Conservation (phyloP, 2,797 vertebrate species). For the Petrocephalus schoutedeni region DNA sequence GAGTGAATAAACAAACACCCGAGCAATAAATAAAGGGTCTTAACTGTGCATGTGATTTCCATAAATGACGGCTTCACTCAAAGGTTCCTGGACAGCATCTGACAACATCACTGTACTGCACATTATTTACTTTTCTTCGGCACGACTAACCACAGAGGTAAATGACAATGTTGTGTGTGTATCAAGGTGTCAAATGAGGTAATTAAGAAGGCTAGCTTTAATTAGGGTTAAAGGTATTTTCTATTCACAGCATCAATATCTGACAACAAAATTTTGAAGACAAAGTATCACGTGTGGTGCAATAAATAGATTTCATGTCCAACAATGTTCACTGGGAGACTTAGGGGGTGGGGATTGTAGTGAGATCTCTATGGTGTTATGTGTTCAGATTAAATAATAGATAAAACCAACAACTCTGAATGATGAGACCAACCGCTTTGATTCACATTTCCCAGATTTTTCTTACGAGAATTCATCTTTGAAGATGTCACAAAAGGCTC, state of each 20-base stretch:
- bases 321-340: not conserved
- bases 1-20: not conserved
- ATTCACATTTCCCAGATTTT: slow-evolving; percentile 2
- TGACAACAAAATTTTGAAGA: not conserved
- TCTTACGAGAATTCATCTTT: not conserved
- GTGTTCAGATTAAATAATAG: not conserved
- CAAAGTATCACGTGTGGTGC: not conserved
- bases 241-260: not conserved
- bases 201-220: not conserved
- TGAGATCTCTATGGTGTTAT: not conserved
- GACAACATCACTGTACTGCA: not conserved
- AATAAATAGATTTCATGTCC: not conserved
- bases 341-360: not conserved
- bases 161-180: not conserved
- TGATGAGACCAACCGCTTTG: not conserved
- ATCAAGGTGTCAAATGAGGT: not conserved
- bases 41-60: not conserved
- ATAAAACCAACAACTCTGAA: not conserved
- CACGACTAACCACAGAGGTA: not conserved
- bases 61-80: not conserved
- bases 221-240: not conserved
- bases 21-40: not conserved
- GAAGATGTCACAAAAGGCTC: not conserved
- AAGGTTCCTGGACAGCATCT: not conserved
- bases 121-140: not conserved